Percentiles rank a stretch among this genome's conserved stretches.
Evolutionary conservation across 2,888 invertebrate species (phyloP).

Genomic region (Amiota mariae): DNA sequence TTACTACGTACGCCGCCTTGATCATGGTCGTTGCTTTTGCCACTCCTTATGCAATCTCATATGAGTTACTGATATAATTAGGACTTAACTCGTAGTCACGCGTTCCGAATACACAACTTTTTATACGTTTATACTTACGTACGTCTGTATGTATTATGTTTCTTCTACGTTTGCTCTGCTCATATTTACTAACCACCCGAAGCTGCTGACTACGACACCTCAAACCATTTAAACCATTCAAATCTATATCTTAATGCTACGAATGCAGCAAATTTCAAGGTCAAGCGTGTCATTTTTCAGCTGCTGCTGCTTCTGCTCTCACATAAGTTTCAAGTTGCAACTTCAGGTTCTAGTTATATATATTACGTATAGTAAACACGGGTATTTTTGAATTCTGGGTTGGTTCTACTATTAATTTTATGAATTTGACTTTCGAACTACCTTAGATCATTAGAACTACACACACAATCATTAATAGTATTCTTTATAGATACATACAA

Average conservation of each 20-base stretch:
- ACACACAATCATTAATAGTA: no score
- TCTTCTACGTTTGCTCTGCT: conserved; percentile 17
- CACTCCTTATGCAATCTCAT: conserved; percentile 51
- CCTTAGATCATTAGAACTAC: no score
- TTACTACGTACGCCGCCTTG: background rate
- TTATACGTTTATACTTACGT: no score
- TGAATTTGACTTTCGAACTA: conserved; percentile 17
- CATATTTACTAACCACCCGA: background rate
- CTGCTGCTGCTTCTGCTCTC: background rate
- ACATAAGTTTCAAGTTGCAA: conserved; percentile 27
- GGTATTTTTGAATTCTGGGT: conserved; percentile 59
- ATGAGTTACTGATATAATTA: conserved; percentile 67
- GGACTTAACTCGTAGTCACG: conserved; percentile 67
- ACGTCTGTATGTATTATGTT: no score
- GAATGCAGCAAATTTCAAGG: conserved; percentile 4
- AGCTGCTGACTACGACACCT: background rate
- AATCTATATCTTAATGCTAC: background rate
- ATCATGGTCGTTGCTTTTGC: conserved; percentile 4
- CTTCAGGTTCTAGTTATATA: no score
- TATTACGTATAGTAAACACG: conserved; percentile 28
- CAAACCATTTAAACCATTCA: background rate
- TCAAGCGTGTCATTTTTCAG: background rate
- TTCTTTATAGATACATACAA: no score
- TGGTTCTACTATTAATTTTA: conserved; percentile 13
- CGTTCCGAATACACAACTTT: conserved; percentile 60